These are phyloP conservation scores for Clarias fuscus DNA, from an alignment of 2,797 vertebrate species.

Conservation along the genomic window DNA sequence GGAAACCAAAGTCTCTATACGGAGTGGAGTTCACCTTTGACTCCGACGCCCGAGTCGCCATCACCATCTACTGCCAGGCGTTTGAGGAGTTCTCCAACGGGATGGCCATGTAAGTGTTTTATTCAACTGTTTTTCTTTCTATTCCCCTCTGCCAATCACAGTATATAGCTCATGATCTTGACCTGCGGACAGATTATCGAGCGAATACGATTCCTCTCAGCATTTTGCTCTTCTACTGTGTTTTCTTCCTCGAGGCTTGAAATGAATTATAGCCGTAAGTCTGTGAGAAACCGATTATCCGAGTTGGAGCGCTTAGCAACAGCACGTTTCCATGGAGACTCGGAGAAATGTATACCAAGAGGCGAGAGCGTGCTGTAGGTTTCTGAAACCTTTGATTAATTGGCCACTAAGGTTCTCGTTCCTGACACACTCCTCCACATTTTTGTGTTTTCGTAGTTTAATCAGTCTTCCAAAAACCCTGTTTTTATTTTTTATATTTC, in stretches of 20 bases:
- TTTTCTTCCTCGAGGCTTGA: slow-evolving; percentile 36
- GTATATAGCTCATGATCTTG: neutral
- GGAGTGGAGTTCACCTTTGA: slow-evolving; percentile 98
- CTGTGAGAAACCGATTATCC: slow-evolving; percentile 56
- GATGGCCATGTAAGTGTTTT: slow-evolving; percentile 80
- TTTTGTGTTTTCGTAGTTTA: neutral
- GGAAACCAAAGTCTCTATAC: slow-evolving; percentile 88
- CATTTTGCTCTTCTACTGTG: neutral
- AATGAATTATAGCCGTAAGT: slow-evolving; percentile 43
- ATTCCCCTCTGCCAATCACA: no score
- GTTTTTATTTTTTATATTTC: no score
- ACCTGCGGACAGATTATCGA: neutral
- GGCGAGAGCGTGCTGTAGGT: neutral
- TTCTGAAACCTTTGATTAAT: neutral
- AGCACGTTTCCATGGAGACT: slow-evolving; percentile 68
- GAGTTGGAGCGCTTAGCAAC: slow-evolving; percentile 64
- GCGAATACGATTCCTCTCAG: no score
- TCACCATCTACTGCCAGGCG: slow-evolving; percentile 96
- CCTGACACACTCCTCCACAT: neutral
- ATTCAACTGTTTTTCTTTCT: no score
- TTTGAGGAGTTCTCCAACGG: slow-evolving; percentile 94
- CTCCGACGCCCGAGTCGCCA: slow-evolving; percentile 92
- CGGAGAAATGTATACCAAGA: slow-evolving; percentile 42
- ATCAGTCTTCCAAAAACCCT: neutral
- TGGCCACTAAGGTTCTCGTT: neutral